Base-by-base conservation (phyloP, 2,113 vertebrate species). In the Coptodon rendalli region DNA sequence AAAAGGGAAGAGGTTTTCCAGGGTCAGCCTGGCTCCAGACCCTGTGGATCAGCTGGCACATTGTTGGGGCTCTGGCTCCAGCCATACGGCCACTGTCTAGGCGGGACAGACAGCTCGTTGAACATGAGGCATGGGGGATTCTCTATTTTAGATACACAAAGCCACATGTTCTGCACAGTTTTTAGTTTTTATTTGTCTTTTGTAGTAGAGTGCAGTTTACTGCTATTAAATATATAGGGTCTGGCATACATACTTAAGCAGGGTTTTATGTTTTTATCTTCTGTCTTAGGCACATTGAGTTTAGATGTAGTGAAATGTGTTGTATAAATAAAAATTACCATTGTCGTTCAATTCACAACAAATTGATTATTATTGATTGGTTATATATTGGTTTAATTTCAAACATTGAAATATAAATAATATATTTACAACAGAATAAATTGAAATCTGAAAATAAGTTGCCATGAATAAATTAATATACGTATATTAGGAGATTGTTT, bases 21-120 rank as follows among this genome's bases (percentile, higher is more conserved):
- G 84, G 93, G 91, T 89, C 90, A 92, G 85, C 57, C 90, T 68
- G 88, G 85, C 92, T 94, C 91, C 93, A 85, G 83, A 84, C 38
- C 86, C 86, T 85, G 36, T 45, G 80, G 87, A 94, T 95, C 95
- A 94, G 94, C 94, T 95, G 95, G 95, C 94, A 92, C 71, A 56
- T 89, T 78, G 68, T 90, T 76, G 78, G 84, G 89, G 86, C 91
- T 90, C 7, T 92, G 93, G 94, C 94, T 96, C 93, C 91, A 94
- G 95, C 94, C 94, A 87, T 89, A 45, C 86, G 86, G 89, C 92
- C 93, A 82, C 93, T 89, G 95, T 95, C 95, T 95, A 90, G 95
- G 80, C 86, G 59, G 86, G 79, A 71, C 84, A 79, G 93, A 94
- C 95, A 95, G 94, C 95, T 95, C 94, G 87, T 16, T 73, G 63